These are phyloP conservation scores for Zaprionus taronus DNA, from an alignment of 1,140 invertebrate species.

Conservation along the genomic window DNA sequence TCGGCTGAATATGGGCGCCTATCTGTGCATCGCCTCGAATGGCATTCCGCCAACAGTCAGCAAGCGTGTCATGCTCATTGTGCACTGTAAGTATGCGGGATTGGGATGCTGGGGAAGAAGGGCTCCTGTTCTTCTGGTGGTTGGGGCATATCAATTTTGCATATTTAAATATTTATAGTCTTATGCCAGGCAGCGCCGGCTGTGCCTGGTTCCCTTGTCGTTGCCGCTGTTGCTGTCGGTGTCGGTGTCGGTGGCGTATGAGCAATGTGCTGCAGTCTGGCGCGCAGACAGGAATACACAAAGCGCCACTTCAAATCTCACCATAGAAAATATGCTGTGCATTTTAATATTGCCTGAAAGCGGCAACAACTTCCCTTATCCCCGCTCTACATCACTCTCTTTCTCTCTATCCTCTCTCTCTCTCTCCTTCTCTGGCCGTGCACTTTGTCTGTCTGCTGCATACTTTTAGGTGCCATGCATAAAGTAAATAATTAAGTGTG, in stretches of 20 bases:
- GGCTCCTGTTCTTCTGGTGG: slow-evolving; percentile 1
- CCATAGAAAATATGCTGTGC: slow-evolving; percentile 77
- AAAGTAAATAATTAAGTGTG: slow-evolving; percentile 81
- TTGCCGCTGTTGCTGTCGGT: slow-evolving; percentile 10
- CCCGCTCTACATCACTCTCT: background rate
- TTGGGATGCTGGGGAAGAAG: background rate
- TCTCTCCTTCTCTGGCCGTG: slow-evolving; percentile 8
- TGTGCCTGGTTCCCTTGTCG: slow-evolving; percentile 9
- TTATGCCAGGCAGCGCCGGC: slow-evolving; percentile 64
- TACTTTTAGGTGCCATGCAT: slow-evolving; percentile 77
- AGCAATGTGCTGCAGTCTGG: slow-evolving; percentile 51
- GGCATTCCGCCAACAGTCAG: slow-evolving; percentile 94
- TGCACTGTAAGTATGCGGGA: slow-evolving; percentile 90
- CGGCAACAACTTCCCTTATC: background rate
- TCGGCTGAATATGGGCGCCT: slow-evolving; percentile 95
- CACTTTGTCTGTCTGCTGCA: slow-evolving; percentile 43
- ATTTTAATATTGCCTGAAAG: slow-evolving; percentile 68
- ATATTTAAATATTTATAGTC: slow-evolving; percentile 82
- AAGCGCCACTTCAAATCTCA: slow-evolving; percentile 72
- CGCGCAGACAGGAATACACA: slow-evolving; percentile 59
- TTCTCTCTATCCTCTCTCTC: background rate
- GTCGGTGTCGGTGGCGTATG: slow-evolving; percentile 34
- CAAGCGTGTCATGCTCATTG: slow-evolving; percentile 93
- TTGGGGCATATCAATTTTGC: slow-evolving; percentile 73
- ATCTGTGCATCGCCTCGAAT: slow-evolving; percentile 94